Percentiles rank a stretch among this genome's conserved stretches.
Conservation (phyloP, 2,888 invertebrate species). For the Cheilosia impressa region DNA sequence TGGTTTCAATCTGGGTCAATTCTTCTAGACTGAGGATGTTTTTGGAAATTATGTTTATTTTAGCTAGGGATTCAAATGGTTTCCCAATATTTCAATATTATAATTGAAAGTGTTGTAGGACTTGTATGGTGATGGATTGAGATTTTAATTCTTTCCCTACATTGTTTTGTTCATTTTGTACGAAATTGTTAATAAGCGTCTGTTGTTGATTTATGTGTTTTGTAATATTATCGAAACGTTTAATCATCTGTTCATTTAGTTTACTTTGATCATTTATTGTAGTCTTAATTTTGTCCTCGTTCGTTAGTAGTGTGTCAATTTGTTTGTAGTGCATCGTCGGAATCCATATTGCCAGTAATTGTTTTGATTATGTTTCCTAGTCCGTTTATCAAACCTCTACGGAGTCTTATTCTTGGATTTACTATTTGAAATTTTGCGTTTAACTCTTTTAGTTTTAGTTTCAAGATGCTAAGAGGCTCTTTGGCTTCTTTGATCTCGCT, state of each 20-base stretch:
- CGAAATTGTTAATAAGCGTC: background rate
- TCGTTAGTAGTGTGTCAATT: background rate
- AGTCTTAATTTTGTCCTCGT: background rate
- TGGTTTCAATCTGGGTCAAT: no score
- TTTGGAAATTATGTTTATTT: background rate
- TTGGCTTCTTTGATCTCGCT: no score
- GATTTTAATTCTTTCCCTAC: conserved; percentile 6
- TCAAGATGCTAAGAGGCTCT: no score
- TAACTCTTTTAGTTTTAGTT: no score
- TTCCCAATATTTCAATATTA: conserved; percentile 15
- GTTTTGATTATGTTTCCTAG: background rate
- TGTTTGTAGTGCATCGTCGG: background rate
- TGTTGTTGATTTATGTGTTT: conserved; percentile 22
- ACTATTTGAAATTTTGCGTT: no score
- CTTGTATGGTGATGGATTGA: background rate
- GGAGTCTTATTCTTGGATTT: background rate
- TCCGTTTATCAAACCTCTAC: background rate
- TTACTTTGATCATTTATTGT: conserved; percentile 5
- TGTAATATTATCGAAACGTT: conserved; percentile 11
- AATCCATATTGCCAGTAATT: conserved; percentile 1
- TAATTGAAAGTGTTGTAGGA: conserved; percentile 18
- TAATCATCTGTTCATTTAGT: conserved; percentile 21
- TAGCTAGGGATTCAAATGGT: conserved; percentile 24
- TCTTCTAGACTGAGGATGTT: no score
- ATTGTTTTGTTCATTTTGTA: conserved; percentile 13